Base-by-base conservation (phyloP, 2,113 vertebrate genomes). In the Antechinus flavipes region DNA sequence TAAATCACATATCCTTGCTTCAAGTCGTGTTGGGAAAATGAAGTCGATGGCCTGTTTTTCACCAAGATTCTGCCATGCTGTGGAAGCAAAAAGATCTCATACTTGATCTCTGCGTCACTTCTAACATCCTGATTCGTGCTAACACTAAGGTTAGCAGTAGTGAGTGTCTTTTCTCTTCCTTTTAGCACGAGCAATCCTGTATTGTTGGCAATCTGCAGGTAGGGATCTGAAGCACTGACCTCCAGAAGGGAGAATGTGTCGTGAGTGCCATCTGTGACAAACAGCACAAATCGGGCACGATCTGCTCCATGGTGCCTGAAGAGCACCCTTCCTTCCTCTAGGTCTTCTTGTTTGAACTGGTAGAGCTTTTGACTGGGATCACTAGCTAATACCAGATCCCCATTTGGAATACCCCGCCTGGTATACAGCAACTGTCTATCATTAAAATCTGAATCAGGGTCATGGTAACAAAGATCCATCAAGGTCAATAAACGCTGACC, bases 201-300 rank as follows among this genome's bases (percentile, higher is more conserved):
- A 97, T 99, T 99, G 97, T 99, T 99, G 93, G 58, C 98, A 90
- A 99, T 93, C 54, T 89, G 98, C 93, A 99, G 22, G 25, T 99
- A 99, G 25, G 99, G 98, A 25, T 99, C 99, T 0, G 99, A 98
- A 30, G 99, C 99, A 54, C 96, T 99, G 96, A 99, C 98, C 97
- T 99, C 99, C 6, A 99, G 97, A 95, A 99, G 98, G 3, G 98
- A 99, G 2, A 99, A 99, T 0, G 98, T 98, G 92, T 99, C 99
- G 97, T 99, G 99, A 95, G 99, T 99, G 23, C 99, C 99, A 96
- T 99, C 99, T 0, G 99, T 99, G 54, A 99, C 98, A 24, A 99
- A 99, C 53, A 99, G 98, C 50, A 99, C 99, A 96, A 99, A 99
- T 84, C 98, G 97, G 1, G 99, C 99, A 12, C 97, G 98, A 97